Evolutionary conservation across 2,797 vertebrate species (phyloP), one percentile per base, ranked within the genome.

Genomic region (Megalops cyprinoides): DNA sequence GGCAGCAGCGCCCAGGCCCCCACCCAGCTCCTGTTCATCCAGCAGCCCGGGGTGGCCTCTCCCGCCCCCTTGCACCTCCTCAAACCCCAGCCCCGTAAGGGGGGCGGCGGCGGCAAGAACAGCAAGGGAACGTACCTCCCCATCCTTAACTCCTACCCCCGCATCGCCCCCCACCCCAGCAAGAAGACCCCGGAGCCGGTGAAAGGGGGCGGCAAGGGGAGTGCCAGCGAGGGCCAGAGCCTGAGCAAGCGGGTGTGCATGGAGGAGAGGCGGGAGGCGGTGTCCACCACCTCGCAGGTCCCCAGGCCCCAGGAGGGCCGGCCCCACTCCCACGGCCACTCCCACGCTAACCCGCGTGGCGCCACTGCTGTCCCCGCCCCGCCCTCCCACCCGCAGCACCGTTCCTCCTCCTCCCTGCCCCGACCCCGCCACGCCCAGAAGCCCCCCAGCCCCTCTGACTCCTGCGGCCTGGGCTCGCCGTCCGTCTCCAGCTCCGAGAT

Each of bases 131-230:
- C 88, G 0, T 92, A 92, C 83, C 84, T 92, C 1, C 92, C 93
- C 4, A 91, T 92, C 75, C 88, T 92, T 10, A 94, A 90, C 81
- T 92, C 93, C 51, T 94, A 93, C 78, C 91, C 92, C 3, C 88
- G 90, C 76, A 94, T 94, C 9, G 93, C 92, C 0, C 93, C 94
- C 3, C 92, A 92, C 60, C 91, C 93, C 9, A 86, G 83, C 88
- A 94, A 92, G 88, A 94, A 92, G 82, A 85, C 83, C 0, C 76
- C 84, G 1, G 92, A 90, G 62, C 91, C 90, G 83, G 77, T 81
- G 10, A 73, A 37, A 31, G 79, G 81, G 5, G 49, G 12, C 0
- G 84, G 79, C 1, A 78, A 85, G 18, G 83, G 85, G 39, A 48
- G 75, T 25, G 74, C 79, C 15, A 75, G 55, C 8, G 90, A 90